Conservation (phyloP, 2,888 invertebrate species). For the Tortrix viridana region DNA sequence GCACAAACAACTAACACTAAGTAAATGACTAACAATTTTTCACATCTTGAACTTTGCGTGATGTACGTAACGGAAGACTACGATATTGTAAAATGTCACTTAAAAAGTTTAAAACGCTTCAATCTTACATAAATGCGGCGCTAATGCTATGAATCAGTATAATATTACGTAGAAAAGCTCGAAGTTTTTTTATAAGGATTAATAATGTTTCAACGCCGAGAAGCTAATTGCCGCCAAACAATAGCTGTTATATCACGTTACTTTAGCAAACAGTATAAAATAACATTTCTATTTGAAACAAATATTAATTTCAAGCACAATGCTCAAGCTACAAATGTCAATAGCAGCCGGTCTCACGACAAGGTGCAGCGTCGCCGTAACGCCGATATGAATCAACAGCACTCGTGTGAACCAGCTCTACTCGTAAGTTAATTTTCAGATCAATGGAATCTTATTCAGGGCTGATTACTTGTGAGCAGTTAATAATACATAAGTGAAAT, state of each 20-base stretch:
- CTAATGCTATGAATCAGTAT: background rate
- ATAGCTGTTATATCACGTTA: constrained; percentile 1
- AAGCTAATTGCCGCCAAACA: background rate
- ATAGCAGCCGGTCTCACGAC: no score
- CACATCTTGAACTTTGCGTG: constrained; percentile 4
- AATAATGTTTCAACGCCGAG: background rate
- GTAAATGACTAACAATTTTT: constrained; percentile 3
- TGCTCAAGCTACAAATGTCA: no score
- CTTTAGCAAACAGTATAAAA: constrained; percentile 8
- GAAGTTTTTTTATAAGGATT: background rate
- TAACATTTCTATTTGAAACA: background rate
- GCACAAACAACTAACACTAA: constrained; percentile 12
- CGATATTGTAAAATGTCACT: constrained; percentile 3
- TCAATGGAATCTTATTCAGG: no score
- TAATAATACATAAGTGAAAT: no score
- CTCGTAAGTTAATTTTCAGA: no score
- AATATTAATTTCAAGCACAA: no score
- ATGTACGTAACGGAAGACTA: constrained; percentile 19
- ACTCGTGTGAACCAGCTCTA: no score
- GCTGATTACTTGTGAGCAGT: no score
- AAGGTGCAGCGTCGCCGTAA: no score
- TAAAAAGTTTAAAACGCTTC: constrained; percentile 6
- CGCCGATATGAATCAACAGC: no score
- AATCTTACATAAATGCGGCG: constrained; percentile 25
- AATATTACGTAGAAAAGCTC: constrained; percentile 4